Evolutionary conservation across 2,797 vertebrate genomes (phyloP).

Genomic region (Acipenser ruthenus): DNA sequence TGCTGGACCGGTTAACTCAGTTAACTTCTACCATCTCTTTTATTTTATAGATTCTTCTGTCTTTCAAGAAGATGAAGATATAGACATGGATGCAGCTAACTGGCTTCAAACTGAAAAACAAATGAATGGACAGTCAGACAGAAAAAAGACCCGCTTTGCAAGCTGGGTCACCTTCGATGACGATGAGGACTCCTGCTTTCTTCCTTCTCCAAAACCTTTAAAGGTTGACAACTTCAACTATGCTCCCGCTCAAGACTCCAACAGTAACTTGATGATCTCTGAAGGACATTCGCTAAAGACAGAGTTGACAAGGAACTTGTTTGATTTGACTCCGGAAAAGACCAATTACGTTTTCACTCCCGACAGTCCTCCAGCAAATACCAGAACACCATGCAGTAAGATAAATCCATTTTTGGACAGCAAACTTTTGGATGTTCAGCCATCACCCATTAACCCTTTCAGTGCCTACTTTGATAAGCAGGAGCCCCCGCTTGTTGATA

Average conservation of each 20-base stretch:
- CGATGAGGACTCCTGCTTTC: conserved; percentile 40
- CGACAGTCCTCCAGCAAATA: conserved; percentile 46
- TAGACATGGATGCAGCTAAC: conserved; percentile 68
- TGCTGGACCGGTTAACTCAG: no score
- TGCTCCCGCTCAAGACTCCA: conserved; percentile 43
- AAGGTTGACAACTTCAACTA: conserved; percentile 35
- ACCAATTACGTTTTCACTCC: conserved; percentile 56
- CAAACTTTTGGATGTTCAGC: conserved; percentile 64
- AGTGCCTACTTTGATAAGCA: conserved; percentile 69
- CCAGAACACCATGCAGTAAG: conserved; percentile 50
- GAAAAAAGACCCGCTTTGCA: conserved; percentile 55
- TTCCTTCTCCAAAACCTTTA: conserved; percentile 33
- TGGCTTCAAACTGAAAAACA: conserved; percentile 52
- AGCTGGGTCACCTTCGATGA: conserved; percentile 87
- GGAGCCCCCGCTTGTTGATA: conserved; percentile 25
- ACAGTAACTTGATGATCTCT: conserved; percentile 48
- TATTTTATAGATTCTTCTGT: conserved; percentile 55
- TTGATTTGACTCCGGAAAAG: conserved; percentile 61
- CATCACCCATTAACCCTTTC: conserved; percentile 81
- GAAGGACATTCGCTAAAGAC: conserved; percentile 15
- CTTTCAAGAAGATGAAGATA: conserved; percentile 72
- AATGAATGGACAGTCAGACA: conserved; percentile 52
- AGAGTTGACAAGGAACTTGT: conserved; percentile 47
- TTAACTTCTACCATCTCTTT: no score
- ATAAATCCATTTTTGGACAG: conserved; percentile 79